Evolutionary conservation across 2,888 invertebrate species (phyloP).

Genomic region (Caenorhabditis zanzibari): DNA sequence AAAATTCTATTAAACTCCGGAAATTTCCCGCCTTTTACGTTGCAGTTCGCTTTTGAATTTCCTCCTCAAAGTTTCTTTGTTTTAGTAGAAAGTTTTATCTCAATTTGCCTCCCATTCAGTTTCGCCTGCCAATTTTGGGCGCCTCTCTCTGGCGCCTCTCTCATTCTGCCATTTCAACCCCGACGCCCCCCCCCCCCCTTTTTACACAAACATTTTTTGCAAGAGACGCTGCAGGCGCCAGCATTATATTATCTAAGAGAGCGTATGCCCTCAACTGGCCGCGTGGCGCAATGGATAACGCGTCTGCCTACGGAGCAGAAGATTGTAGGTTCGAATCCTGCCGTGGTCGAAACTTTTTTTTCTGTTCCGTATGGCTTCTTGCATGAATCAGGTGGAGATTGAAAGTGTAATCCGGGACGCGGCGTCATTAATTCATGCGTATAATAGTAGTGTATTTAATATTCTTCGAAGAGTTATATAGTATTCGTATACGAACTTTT

Average conservation of each 20-base stretch:
- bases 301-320: conserved; percentile 84
- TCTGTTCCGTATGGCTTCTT: conserved; percentile 21
- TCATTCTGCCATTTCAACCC: background rate
- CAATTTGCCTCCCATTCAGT: conserved; percentile 1
- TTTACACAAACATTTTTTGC: background rate
- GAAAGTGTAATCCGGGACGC: conserved; percentile 57
- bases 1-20: background rate
- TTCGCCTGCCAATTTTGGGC: background rate
- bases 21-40: conserved; percentile 1
- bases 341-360: conserved; percentile 74
- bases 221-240: background rate
- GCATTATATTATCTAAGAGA: background rate
- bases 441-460: conserved; percentile 52
- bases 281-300: conserved; percentile 82
- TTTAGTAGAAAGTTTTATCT: background rate
- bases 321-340: conserved; percentile 84
- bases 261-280: conserved; percentile 57
- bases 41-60: background rate
- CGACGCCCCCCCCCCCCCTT: background rate
- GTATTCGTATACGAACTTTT: conserved; percentile 41
- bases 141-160: background rate
- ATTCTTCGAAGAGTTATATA: conserved; percentile 50
- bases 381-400: conserved; percentile 7
- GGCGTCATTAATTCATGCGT: conserved; percentile 64
- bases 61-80: background rate